Evolutionary conservation across 2,113 vertebrate genomes (phyloP), one percentile per base, ranked within the genome.

Genomic region (Barnardius zonarius): DNA sequence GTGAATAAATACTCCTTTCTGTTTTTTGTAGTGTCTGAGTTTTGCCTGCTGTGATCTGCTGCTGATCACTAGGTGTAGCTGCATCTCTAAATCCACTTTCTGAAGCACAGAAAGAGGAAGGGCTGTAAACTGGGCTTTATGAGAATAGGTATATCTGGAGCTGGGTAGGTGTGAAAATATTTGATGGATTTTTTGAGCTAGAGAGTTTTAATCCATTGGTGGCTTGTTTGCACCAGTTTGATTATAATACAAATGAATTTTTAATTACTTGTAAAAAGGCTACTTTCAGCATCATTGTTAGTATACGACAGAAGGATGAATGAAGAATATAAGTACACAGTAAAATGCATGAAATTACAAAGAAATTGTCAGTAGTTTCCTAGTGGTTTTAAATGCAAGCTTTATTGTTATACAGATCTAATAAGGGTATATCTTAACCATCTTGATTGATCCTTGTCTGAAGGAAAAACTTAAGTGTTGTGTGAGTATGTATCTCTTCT

Each of bases 31-130:
- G 10, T 55, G 62, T 64, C 70, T 67, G 67, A 31, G 48, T 63
- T 96, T 13, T 93, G 95, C 95, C 76, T 95, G 97, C 94, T 97
- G 92, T 73, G 68, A 94, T 96, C 95, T 88, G 51, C 64, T 68
- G 94, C 96, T 96, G 95, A 97, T 98, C 98, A 97, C 97, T 97
- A 98, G 98, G 97, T 97, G 97, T 98, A 97, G 98, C 98, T 98
- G 95, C 96, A 77, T 97, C 94, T 97, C 95, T 86, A 96, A 97
- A 94, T 97, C 95, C 97, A 82, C 92, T 95, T 91, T 81, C 59
- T 88, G 66, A 69, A 69, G 69, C 27, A 5, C 4, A 33, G 79
- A 49, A 80, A 62, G 70, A 85, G 72, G 31, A 76, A 35, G 54
- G 62, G 18, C 93, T 88, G 39, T 18, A 68, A 28, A 30, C 27